Evolutionary conservation across 2,888 invertebrate genomes (phyloP).

Genomic region (Eurois occulta): DNA sequence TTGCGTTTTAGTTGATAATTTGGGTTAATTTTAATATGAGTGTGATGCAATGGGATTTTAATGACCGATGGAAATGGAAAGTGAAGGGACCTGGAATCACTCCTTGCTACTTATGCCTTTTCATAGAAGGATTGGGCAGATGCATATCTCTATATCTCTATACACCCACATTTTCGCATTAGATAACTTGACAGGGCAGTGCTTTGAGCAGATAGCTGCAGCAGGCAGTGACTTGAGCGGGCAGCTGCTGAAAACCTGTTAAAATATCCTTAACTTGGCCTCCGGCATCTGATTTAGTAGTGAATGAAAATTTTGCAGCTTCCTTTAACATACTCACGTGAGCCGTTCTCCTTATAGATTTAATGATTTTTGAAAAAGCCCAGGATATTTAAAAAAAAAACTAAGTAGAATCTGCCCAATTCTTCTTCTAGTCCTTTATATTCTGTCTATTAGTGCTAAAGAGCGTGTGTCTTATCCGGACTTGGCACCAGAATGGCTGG

Average conservation of each 20-base stretch:
- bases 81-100: neutral
- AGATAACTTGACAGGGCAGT: neutral
- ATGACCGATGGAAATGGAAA: neutral
- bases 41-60: constrained; percentile 1
- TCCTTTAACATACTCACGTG: neutral
- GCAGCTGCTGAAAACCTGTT: neutral
- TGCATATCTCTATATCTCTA: no score
- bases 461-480: neutral
- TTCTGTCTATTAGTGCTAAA: neutral
- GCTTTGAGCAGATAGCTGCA: neutral
- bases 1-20: constrained; percentile 30
- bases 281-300: neutral
- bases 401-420: neutral
- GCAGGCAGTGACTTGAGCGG: neutral
- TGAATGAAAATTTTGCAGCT: neutral
- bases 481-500: no score
- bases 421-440: neutral
- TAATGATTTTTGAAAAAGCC: neutral
- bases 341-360: neutral
- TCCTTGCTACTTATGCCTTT: neutral
- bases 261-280: no score
- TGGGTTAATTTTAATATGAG: constrained; percentile 21
- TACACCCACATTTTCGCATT: no score
- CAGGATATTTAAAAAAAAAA: no score
- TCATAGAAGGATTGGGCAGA: no score